Evolutionary conservation across 2,888 invertebrate species (phyloP), one percentile per base, ranked within the genome.

Genomic region (Cryptocephalus moraei): DNA sequence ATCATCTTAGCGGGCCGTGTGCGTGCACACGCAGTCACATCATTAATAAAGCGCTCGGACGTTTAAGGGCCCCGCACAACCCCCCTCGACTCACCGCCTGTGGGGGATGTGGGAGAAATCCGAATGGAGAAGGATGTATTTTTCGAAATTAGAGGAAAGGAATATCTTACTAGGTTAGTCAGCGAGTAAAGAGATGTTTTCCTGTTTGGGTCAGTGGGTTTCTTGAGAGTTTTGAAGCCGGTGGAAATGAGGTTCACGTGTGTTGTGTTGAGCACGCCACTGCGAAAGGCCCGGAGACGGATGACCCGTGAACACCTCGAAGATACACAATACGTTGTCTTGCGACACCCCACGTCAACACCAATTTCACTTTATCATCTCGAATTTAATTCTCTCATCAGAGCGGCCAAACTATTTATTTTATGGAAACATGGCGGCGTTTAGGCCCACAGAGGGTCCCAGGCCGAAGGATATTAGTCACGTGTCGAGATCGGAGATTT

Each of bases 1-100:
- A 65, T 67, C 63, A 65, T 65, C 58, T 55, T 55, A 53, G 57
- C 54, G 58, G 60, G 59, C 59, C 61, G 62, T 59, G 57, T 56
- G 51, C 60, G 62, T 63, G 58, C 59, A 57, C 22, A 22, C 22
- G 22, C 22, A 22, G 22, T 22, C 22, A 22, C 22, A 22, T 22
- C 22, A 22, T 22, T 22, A 22, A 22, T 22, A 22, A 22, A 22
- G 22, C 22, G 22, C 22, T 22, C 22, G 22, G 22, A 22, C 22
- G 22, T 22, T 22, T 22, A 22, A 22, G 22, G 22, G 22, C 6
- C 22, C 22, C 22, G 22, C 22, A 22, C 22, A 6, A 22, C 22
- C 22, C 22, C 22, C 22, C 22, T n/a, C n/a, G n/a, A n/a, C n/a
- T n/a, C n/a, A n/a, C n/a, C 2, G 22, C 22, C 22, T 22, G 6